Evolutionary conservation across 2,113 vertebrate genomes (phyloP), one percentile per base, ranked within the genome.

Genomic region (Pollimyrus isidori): DNA sequence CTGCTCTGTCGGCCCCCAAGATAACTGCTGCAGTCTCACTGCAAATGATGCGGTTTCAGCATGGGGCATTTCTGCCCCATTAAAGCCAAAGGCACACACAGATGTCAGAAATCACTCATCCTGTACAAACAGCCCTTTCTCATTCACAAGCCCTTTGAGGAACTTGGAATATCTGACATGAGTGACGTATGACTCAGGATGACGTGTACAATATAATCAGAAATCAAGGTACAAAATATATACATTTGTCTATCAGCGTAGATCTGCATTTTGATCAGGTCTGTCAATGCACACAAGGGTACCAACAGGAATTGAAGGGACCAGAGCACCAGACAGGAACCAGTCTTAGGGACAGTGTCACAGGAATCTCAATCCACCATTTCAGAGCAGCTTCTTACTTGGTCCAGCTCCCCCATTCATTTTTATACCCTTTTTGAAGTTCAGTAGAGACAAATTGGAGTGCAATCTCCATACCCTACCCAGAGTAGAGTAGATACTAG

Each of bases 121-220:
- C 94, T 93, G 93, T 92, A 93, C 93, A 91, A 48, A 90, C 90
- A 92, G 90, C 88, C 88, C 35, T 91, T 91, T 92, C 87, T 89
- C 89, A 90, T 90, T 92, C 92, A 92, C 92, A 89, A 88, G 9
- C 62, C 62, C n/a, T 26, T 69, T 0, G n/a, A 69, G 62, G 62
- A 69, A 30, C 62, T 13, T 26, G 62, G 26, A 69, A 11, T 69
- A 30, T 30, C n/a, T 4, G 62, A 26, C 62, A 26, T 7, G n/a
- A 65, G 62, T 65, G 62, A 13, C 1, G n/a, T 11, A 26, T 26
- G 62, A 91, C 93, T 94, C 91, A 90, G 90, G 93, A 91, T 91
- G 94, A 94, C 93, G 94, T 90, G 9, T 85, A 92, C 91, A 91
- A 91, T 89, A 69, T 92, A 91, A 88, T 91, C 94, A 94, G 94